Evolutionary conservation across 2,797 vertebrate genomes (phyloP).

Genomic region (Philypnodon macrostomus): DNA sequence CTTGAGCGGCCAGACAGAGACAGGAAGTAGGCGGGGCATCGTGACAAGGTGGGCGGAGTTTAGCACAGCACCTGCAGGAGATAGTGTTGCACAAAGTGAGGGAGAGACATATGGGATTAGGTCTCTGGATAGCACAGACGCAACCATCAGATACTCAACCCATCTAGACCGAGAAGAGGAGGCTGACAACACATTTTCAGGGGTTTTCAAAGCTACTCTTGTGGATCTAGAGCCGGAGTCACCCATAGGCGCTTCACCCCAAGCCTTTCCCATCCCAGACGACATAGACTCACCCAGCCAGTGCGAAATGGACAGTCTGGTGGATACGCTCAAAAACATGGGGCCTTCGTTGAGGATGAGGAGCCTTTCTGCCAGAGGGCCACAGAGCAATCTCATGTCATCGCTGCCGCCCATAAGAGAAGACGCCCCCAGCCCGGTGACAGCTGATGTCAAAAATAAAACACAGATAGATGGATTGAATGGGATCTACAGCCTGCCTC

Average conservation of each 20-base stretch:
- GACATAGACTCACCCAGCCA: conserved; percentile 29
- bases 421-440: conserved; percentile 56
- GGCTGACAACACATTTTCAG: conserved; percentile 37
- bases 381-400: conserved; percentile 55
- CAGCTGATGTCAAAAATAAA: background rate
- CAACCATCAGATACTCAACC: background rate
- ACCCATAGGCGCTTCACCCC: conserved; percentile 52
- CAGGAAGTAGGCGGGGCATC: conserved; percentile 30
- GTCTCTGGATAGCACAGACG: conserved; percentile 33
- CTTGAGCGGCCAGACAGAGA: conserved; percentile 34
- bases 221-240: conserved; percentile 69
- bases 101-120: conserved; percentile 40
- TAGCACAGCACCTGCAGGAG: conserved; percentile 54
- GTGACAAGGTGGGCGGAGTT: conserved; percentile 42
- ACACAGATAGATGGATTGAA: conserved; percentile 4
- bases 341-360: conserved; percentile 79
- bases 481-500: conserved; percentile 46
- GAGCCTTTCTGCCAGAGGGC: conserved; percentile 34
- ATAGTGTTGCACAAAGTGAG: conserved; percentile 40
- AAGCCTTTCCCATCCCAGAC: conserved; percentile 66
- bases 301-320: conserved; percentile 85
- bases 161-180: conserved; percentile 2
- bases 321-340: conserved; percentile 89
- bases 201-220: conserved; percentile 71
- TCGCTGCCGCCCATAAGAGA: conserved; percentile 87